These are phyloP conservation scores for Psilanteris sp. DNA, from an alignment of 1,140 invertebrate genomes.

Conservation along the genomic window DNA sequence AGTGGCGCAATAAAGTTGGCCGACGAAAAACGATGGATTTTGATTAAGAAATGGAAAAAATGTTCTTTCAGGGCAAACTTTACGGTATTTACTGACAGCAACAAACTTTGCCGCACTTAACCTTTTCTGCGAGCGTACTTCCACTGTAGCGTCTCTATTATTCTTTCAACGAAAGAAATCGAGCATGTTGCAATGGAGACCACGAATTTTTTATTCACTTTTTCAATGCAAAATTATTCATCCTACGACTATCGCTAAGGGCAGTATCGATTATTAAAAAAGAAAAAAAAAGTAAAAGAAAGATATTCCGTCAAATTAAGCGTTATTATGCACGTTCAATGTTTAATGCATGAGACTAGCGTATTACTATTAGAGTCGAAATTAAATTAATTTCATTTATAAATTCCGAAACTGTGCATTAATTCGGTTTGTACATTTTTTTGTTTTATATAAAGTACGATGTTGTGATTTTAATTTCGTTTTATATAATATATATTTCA, in stretches of 20 bases:
- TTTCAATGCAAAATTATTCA: slow-evolving; percentile 41
- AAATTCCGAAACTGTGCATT: too few species aligned
- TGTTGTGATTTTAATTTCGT: too few species aligned
- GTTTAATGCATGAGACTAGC: slow-evolving; percentile 3
- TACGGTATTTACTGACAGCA: slow-evolving; percentile 12
- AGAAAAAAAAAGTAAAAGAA: slow-evolving; percentile 21
- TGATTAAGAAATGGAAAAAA: slow-evolving; percentile 49
- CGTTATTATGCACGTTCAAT: slow-evolving; percentile 13
- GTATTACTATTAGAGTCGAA: neutral
- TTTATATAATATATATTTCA: too few species aligned
- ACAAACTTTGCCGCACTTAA: slow-evolving; percentile 39
- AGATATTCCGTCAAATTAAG: slow-evolving; percentile 11
- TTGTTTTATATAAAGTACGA: too few species aligned
- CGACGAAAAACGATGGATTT: slow-evolving; percentile 29
- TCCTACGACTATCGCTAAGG: neutral
- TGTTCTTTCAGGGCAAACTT: slow-evolving; percentile 13
- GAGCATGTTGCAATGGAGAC: slow-evolving; percentile 14
- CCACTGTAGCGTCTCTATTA: slow-evolving; percentile 30
- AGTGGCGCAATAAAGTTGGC: slow-evolving; percentile 12
- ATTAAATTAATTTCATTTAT: slow-evolving; percentile 8
- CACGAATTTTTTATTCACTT: slow-evolving; percentile 34
- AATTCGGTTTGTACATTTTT: too few species aligned
- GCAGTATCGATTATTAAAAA: slow-evolving; percentile 27
- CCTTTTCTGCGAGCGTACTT: slow-evolving; percentile 13
- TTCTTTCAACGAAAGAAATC: slow-evolving; percentile 44